These are phyloP conservation scores for Drosophila vallismaia DNA, from an alignment of 2,888 invertebrate genomes.

Conservation along the genomic window DNA sequence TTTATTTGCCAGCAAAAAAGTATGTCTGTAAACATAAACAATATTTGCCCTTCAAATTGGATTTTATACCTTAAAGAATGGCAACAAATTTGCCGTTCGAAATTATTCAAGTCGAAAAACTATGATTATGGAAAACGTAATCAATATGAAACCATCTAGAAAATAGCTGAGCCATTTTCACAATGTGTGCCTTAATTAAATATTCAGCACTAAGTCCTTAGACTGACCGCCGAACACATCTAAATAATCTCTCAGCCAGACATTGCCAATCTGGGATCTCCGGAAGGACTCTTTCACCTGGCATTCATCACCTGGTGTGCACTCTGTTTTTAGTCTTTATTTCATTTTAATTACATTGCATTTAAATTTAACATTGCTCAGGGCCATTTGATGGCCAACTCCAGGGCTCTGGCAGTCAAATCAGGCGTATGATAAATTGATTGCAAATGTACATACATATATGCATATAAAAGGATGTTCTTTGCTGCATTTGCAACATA, in stretches of 20 bases:
- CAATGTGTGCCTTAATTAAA: conserved; percentile 33
- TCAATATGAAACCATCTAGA: conserved; percentile 22
- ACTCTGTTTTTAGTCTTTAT: conserved; percentile 41
- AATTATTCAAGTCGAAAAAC: conserved; percentile 10
- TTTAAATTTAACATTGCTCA: conserved; percentile 46
- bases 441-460: conserved; percentile 55
- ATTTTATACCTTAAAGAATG: neutral
- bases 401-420: conserved; percentile 47
- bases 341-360: conserved; percentile 60
- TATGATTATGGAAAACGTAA: conserved; percentile 19
- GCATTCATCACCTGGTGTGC: conserved; percentile 22
- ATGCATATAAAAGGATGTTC: conserved; percentile 25
- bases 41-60: neutral
- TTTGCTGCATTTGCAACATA: conserved; percentile 6
- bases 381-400: conserved; percentile 21
- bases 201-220: conserved; percentile 22
- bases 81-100: too few relatives aligned
- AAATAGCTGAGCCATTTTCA: conserved; percentile 18
- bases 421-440: conserved; percentile 70
- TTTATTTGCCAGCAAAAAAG: too few relatives aligned
- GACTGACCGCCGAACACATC: conserved; percentile 14
- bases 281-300: conserved; percentile 13
- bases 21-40: neutral
- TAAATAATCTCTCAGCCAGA: conserved; percentile 18
- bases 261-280: neutral